phyloP scores from a whole-genome alignment of 1,140 invertebrate genomes.

The Aphis craccivora region DNA sequence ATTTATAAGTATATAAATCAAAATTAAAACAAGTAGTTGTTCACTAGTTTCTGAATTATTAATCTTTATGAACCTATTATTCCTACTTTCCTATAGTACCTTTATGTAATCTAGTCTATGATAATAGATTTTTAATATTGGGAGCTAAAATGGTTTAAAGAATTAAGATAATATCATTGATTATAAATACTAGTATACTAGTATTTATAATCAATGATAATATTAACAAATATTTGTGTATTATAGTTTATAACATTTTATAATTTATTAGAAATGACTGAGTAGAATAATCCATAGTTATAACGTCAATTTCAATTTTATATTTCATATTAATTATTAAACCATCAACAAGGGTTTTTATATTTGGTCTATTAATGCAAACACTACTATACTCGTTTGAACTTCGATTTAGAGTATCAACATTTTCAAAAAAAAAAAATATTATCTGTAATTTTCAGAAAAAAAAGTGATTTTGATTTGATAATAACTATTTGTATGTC shows the following conservation, averaged over 20 bases:
- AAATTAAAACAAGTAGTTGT: neutral
- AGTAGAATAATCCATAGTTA: neutral
- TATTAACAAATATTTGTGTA: neutral
- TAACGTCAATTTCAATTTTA: no score
- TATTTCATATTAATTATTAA: no score
- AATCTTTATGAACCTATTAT: neutral
- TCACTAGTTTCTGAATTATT: neutral
- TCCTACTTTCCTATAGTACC: no score
- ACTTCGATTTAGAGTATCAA: no score
- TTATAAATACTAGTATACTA: no score
- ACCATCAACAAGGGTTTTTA: no score
- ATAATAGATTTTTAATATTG: neutral
- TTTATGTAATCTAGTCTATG: neutral
- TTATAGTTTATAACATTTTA: neutral
- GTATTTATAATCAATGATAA: no score
- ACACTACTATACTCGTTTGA: no score
- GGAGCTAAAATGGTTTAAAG: neutral
- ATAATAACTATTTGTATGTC: neutral
- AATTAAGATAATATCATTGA: no score
- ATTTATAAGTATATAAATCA: neutral
- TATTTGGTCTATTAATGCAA: no score
- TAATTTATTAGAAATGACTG: neutral
- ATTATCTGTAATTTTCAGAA: no score
- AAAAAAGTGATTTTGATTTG: neutral
- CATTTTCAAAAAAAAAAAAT: no score